These are phyloP conservation scores for Poecilia wingei DNA, from an alignment of 2,797 vertebrate genomes.

Conservation along the genomic window DNA sequence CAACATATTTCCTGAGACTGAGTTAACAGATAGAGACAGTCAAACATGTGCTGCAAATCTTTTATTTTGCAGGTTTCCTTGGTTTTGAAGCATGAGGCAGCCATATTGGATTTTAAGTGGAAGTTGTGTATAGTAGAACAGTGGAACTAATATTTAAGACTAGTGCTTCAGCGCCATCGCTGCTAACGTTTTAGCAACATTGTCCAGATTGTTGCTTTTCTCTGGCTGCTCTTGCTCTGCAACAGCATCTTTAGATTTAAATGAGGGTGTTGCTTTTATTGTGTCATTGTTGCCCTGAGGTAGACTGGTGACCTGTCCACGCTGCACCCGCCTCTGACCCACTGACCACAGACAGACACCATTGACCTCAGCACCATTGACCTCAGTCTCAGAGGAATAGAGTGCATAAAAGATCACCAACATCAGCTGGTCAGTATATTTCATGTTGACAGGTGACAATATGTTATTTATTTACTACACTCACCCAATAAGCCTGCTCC, in stretches of 20 bases:
- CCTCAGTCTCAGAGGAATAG: not conserved
- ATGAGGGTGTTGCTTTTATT: not conserved
- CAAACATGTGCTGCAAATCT: not conserved
- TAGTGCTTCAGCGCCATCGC: no score
- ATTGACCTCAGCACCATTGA: not conserved
- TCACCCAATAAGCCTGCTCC: slow-evolving; percentile 70
- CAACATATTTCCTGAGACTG: not conserved
- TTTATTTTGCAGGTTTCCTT: not conserved
- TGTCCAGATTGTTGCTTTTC: not conserved
- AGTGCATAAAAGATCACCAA: not conserved
- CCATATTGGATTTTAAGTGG: not conserved
- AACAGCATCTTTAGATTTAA: not conserved
- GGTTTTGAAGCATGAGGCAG: not conserved
- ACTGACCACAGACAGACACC: not conserved
- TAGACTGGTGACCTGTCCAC: not conserved
- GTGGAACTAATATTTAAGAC: no score
- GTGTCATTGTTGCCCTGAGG: not conserved
- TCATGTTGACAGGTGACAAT: not conserved
- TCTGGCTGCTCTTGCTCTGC: not conserved
- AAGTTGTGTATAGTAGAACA: not conserved
- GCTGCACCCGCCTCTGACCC: not conserved
- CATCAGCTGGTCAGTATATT: not conserved
- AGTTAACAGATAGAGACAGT: not conserved
- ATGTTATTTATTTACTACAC: slow-evolving; percentile 14
- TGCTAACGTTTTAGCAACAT: no score